A percentile compares a stretch with the other conserved stretches of the same genome.
phyloP scores from a whole-genome alignment of 2,888 invertebrate species.

The Caenorhabditis japonica region DNA sequence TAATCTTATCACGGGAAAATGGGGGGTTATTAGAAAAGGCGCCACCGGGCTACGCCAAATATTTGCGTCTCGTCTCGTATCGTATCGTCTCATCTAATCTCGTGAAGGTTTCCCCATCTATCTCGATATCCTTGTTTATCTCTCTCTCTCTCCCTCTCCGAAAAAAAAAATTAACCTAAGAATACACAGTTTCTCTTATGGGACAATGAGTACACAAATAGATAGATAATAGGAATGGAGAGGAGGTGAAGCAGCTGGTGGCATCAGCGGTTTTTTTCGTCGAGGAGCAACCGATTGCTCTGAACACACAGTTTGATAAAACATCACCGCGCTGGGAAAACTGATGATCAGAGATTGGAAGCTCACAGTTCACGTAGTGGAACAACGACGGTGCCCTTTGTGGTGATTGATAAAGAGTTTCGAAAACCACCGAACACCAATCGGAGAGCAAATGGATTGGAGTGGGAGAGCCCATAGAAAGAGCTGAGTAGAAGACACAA shows the following conservation, averaged over 20 bases:
- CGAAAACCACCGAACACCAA: too few species aligned
- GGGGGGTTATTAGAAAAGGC: constrained; percentile 42
- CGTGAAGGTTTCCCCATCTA: too few species aligned
- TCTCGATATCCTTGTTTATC: too few species aligned
- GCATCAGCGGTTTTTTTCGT: constrained; percentile 25
- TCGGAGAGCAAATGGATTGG: too few species aligned
- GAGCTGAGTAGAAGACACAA: too few species aligned
- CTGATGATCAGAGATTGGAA: constrained; percentile 35
- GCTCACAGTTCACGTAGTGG: constrained; percentile 38
- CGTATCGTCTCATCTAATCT: too few species aligned
- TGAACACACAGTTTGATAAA: constrained; percentile 42
- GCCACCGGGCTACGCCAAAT: constrained; percentile 42
- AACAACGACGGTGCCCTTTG: constrained; percentile 34
- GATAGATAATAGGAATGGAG: constrained; percentile 15
- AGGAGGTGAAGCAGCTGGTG: constrained; percentile 8
- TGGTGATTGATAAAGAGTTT: constrained; percentile 7
- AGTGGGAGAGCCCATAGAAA: too few species aligned
- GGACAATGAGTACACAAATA: constrained; percentile 25
- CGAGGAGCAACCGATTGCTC: constrained; percentile 26
- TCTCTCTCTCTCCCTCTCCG: too few species aligned
- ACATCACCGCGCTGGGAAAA: constrained; percentile 30
- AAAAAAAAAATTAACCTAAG: constrained; percentile 27
- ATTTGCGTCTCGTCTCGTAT: constrained; percentile 50
- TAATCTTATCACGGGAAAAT: constrained; percentile 31
- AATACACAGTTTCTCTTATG: constrained; percentile 35